Percentiles rank a stretch among this genome's conserved stretches.
phyloP scores from a whole-genome alignment of 2,888 invertebrate species.

The Catocala nupta region DNA sequence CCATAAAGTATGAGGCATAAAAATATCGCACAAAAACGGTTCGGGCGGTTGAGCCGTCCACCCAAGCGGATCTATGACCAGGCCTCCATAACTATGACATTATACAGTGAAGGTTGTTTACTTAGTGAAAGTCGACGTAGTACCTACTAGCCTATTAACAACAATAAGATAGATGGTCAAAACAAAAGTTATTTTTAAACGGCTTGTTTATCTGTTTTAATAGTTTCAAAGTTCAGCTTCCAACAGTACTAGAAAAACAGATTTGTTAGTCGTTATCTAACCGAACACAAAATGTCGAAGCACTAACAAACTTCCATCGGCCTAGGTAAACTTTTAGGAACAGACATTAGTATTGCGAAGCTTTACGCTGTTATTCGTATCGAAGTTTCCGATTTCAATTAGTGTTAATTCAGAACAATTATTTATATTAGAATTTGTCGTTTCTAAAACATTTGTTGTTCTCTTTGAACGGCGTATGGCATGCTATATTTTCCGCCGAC shows the following conservation, averaged over 20 bases:
- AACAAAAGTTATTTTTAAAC: conserved; percentile 7
- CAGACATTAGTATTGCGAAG: conserved; percentile 19
- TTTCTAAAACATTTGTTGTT: too few relatives aligned
- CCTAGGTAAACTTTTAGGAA: conserved; percentile 13
- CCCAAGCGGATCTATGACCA: conserved; percentile 9
- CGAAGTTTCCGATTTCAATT: conserved; percentile 27
- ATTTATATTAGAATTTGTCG: too few relatives aligned
- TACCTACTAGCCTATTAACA: conserved; percentile 16
- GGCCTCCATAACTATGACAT: conserved; percentile 10
- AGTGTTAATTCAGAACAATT: conserved; percentile 25
- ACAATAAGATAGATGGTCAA: conserved; percentile 5
- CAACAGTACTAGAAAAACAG: conserved; percentile 8
- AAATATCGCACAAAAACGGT: conserved; percentile 22
- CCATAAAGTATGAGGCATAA: conserved; percentile 18
- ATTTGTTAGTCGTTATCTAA: conserved; percentile 8
- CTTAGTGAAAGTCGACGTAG: conserved; percentile 21
- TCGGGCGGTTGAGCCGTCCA: conserved; percentile 15
- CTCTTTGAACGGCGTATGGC: too few relatives aligned
- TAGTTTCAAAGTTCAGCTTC: not conserved
- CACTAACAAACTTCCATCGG: conserved; percentile 9
- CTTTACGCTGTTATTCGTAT: conserved; percentile 4
- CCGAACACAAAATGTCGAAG: conserved; percentile 7
- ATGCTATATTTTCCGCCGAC: too few relatives aligned
- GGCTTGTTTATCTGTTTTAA: not conserved
- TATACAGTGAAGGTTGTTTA: conserved; percentile 28